Evolutionary conservation across 30 jellyfish, hydroid and myxozoan species (phyloP).

Genomic region (Aurelia sp.): DNA sequence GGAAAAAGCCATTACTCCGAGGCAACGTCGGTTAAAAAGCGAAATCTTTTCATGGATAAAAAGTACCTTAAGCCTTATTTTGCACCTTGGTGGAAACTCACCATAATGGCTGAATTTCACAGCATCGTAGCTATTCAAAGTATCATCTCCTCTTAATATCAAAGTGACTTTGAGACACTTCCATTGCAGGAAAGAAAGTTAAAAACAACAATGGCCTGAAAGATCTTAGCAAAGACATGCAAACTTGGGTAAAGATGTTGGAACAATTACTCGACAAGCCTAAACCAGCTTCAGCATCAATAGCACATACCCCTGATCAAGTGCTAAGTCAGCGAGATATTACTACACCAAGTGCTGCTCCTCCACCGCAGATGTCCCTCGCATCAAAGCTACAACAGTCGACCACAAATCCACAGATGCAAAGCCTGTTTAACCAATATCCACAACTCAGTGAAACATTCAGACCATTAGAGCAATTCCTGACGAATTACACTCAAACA

Average conservation of each 20-base stretch:
- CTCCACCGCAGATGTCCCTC: constrained; percentile 48
- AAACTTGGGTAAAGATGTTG: constrained; percentile 69
- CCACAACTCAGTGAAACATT: constrained; percentile 68
- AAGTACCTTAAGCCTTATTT: no score
- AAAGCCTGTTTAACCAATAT: constrained; percentile 40
- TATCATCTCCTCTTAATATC: no score
- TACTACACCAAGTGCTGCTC: constrained; percentile 43
- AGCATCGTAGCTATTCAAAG: no score
- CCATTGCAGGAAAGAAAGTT: constrained; percentile 9
- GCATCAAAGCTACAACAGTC: constrained; percentile 52
- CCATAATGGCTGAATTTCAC: no score
- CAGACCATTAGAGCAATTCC: constrained; percentile 42
- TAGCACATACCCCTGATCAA: constrained; percentile 22
- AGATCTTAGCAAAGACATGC: constrained; percentile 66
- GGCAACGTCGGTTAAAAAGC: no score
- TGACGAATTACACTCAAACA: constrained; percentile 27
- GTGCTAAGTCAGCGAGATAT: constrained; percentile 40
- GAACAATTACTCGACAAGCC: constrained; percentile 48
- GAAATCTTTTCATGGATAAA: no score
- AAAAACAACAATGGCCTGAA: constrained; percentile 31
- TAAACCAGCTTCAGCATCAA: constrained; percentile 56
- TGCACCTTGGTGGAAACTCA: no score
- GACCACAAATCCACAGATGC: constrained; percentile 7
- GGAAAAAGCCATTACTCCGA: no score
- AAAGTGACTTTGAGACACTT: no score